Conservation (phyloP, 2,113 vertebrate genomes). For the Nymphicus hollandicus region DNA sequence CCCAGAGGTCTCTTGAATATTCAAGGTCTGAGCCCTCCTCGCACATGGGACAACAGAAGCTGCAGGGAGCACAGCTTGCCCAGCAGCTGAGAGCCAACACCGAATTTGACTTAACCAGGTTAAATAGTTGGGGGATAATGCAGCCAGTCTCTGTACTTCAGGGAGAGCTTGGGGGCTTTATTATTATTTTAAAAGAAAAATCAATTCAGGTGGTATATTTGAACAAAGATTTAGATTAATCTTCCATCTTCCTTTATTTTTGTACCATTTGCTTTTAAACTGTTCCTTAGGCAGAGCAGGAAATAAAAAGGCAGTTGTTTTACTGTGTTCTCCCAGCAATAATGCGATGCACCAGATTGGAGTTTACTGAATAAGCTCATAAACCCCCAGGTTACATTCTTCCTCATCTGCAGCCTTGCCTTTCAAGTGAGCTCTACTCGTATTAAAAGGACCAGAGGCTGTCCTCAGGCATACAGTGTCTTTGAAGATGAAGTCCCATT, state of each 20-base stretch:
- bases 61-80: neutral
- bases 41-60: neutral
- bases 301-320: neutral
- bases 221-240: neutral
- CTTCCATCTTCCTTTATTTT: neutral
- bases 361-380: neutral
- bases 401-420: neutral
- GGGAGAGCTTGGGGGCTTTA: neutral
- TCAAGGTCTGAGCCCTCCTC: neutral
- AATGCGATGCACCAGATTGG: neutral
- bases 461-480: neutral
- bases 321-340: neutral
- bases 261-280: neutral
- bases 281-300: neutral
- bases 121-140: neutral
- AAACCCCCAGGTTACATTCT: neutral
- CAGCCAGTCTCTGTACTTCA: neutral
- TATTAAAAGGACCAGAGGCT: neutral
- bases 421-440: neutral
- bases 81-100: neutral
- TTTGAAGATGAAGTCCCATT: conserved; percentile 2
- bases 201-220: neutral
- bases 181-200: neutral
- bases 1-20: neutral
- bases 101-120: neutral